Evolutionary conservation across 2,888 invertebrate genomes (phyloP).

Genomic region (Volucella bombylans): DNA sequence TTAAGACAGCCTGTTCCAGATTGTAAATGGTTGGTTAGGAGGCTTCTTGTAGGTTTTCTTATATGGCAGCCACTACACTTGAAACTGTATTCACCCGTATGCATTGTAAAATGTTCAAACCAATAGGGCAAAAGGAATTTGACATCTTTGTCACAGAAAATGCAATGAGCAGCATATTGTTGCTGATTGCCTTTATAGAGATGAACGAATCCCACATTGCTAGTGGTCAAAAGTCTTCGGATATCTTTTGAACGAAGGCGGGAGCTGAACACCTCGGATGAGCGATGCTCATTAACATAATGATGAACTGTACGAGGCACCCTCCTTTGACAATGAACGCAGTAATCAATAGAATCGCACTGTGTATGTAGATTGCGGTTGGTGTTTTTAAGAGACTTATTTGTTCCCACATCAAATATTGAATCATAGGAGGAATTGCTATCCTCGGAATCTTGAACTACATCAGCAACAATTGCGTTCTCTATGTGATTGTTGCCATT

Average conservation of each 20-base stretch:
- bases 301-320: constrained; percentile 76
- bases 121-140: constrained; percentile 77
- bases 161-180: constrained; percentile 76
- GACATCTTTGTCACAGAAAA: constrained; percentile 77
- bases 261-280: constrained; percentile 77
- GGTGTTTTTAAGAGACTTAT: constrained; percentile 74
- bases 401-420: constrained; percentile 38
- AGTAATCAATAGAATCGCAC: constrained; percentile 66
- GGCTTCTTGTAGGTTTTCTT: constrained; percentile 75
- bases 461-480: neutral
- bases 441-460: constrained; percentile 29
- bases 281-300: constrained; percentile 77
- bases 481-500: neutral
- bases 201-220: constrained; percentile 63
- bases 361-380: constrained; percentile 71
- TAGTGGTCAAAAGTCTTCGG: constrained; percentile 66
- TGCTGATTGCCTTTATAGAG: constrained; percentile 76
- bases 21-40: constrained; percentile 74
- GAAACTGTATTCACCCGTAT: constrained; percentile 90
- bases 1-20: constrained; percentile 73
- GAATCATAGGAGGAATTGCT: neutral
- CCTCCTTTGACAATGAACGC: constrained; percentile 75
- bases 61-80: constrained; percentile 85
- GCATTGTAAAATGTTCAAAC: constrained; percentile 88
- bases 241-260: constrained; percentile 75